Evolutionary conservation across 2,888 invertebrate species (phyloP), one percentile per base, ranked within the genome.

Genomic region (Melipona bicolor): DNA sequence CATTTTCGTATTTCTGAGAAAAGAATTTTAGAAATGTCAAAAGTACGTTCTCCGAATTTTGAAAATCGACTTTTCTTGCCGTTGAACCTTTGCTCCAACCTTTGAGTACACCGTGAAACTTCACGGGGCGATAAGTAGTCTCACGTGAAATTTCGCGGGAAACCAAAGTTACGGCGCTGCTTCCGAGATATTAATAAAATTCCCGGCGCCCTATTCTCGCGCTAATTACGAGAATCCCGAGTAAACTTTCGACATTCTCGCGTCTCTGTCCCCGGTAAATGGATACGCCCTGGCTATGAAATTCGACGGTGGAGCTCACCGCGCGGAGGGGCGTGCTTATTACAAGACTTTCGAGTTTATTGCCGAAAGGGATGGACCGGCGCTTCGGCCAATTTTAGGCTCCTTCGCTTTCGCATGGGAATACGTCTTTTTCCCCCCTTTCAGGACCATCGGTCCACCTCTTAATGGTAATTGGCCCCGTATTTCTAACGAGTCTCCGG

Each of bases 391-490:
- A 88, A 89, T 90, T 87, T 87, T 79, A 67, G 88, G 79, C 90
- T 90, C 89, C 88, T 89, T 87, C 76, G 83, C 86, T 73, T 80
- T 72, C 65, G 74, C 83, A 76, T 62, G 69, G 85, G 82, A 79
- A 67, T 61, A 79, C 70, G 77, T 84, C 77, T 84, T 80, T 52
- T 52, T 21, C 52, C 52, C 52, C 77, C 85, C 85, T 74, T 70
- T 77, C 59, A 6, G 27, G 77, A 50, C 61, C 77, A 69, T 36
- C 72, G 77, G 59, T 62, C 82, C 80, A 83, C 86, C 87, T 88
- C 90, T 89, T 88, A 88, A 91, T 90, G 90, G 90, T 91, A 91
- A 91, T 91, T 90, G 91, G 90, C 43, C 77, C 84, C 86, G 87
- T 86, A 88, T 90, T 88, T 89, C 86, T 84, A 87, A 91, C 88